phyloP scores from a whole-genome alignment of 2,888 invertebrate genomes.

The Andrena bicolor region DNA sequence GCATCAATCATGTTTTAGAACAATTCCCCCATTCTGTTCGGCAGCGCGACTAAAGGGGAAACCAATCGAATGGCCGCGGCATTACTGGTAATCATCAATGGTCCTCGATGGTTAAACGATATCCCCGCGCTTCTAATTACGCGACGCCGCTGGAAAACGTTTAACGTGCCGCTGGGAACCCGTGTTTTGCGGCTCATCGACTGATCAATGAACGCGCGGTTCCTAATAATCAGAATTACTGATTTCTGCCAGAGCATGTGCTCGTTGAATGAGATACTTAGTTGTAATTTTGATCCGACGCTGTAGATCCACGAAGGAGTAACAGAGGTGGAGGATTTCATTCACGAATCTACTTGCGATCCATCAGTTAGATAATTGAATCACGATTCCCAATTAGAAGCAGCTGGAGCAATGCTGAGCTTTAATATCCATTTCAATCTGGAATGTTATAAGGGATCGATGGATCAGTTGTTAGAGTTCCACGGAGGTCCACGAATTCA shows the following conservation, averaged over 20 bases:
- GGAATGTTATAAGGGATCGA: no score
- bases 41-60: slow-evolving; percentile 40
- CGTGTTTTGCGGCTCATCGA: slow-evolving; percentile 61
- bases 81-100: slow-evolving; percentile 47
- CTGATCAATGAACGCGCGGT: slow-evolving; percentile 50
- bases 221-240: slow-evolving; percentile 50
- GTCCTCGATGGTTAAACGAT: slow-evolving; percentile 10
- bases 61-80: slow-evolving; percentile 36
- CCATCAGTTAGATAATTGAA: no score
- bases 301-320: no score
- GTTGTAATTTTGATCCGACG: background rate
- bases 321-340: no score
- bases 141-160: slow-evolving; percentile 52
- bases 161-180: slow-evolving; percentile 39
- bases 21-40: slow-evolving; percentile 41
- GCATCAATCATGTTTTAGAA: slow-evolving; percentile 57
- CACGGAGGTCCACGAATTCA: no score
- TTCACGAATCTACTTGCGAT: no score
- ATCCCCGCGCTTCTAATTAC: slow-evolving; percentile 52
- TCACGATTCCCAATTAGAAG: no score
- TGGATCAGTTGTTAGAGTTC: no score
- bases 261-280: background rate
- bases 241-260: background rate
- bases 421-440: no score
- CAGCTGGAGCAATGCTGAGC: no score